These are phyloP conservation scores for Drosophila siamana DNA, from an alignment of 2,888 invertebrate species.

Conservation along the genomic window DNA sequence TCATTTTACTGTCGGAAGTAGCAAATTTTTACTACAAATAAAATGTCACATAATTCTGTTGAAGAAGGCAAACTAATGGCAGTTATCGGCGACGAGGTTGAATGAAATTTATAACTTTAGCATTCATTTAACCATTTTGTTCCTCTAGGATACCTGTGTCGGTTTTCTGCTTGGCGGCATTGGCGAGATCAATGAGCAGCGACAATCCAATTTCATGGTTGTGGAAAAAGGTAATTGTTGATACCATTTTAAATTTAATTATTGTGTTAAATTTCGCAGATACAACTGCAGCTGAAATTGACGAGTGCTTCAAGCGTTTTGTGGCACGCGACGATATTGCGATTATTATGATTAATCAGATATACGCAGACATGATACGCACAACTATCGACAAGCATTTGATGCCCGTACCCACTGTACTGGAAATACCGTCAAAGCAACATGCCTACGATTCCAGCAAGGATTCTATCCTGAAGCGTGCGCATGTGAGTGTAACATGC, in stretches of 20 bases:
- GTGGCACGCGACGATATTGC: conserved; percentile 56
- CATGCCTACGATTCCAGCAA: conserved; percentile 58
- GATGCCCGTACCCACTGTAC: conserved; percentile 60
- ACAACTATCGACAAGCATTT: conserved; percentile 53
- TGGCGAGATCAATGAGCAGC: conserved; percentile 58
- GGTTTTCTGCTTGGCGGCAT: conserved; percentile 71
- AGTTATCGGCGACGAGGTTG: conserved; percentile 69
- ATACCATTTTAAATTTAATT: not conserved
- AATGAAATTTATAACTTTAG: not conserved
- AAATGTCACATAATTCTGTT: conserved; percentile 42
- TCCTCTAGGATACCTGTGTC: conserved; percentile 64
- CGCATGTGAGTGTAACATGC: conserved; percentile 42
- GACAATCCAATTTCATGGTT: conserved; percentile 62
- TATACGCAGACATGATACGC: conserved; percentile 64
- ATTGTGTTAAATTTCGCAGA: conserved; percentile 28
- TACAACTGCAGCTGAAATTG: conserved; percentile 47
- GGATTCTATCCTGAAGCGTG: conserved; percentile 67
- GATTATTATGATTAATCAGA: conserved; percentile 67
- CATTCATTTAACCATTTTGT: not conserved
- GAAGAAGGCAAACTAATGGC: conserved; percentile 52
- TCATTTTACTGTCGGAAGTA: not conserved
- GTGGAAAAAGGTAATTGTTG: conserved; percentile 54
- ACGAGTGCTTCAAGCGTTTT: conserved; percentile 56
- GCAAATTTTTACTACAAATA: not conserved
- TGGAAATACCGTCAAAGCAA: conserved; percentile 70